These are phyloP conservation scores for Petrolisthes manimaculis DNA, from an alignment of 2,888 invertebrate genomes.

Conservation along the genomic window DNA sequence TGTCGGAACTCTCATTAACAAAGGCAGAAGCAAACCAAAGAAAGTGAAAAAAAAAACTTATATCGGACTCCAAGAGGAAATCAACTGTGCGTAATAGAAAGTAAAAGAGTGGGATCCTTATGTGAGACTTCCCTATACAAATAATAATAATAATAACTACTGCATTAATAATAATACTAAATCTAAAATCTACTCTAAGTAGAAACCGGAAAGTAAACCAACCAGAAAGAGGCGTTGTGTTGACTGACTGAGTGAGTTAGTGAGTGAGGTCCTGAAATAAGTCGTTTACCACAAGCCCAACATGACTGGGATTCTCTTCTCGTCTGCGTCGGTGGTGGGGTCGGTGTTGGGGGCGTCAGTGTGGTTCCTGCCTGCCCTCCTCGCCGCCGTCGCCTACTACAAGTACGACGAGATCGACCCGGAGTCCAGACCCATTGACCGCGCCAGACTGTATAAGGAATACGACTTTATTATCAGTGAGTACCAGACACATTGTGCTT, in stretches of 20 bases:
- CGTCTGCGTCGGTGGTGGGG: slow-evolving; percentile 73
- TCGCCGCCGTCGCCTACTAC: slow-evolving; percentile 88
- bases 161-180: no score
- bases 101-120: no score
- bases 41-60: no score
- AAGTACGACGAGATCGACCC: slow-evolving; percentile 88
- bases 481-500: slow-evolving; percentile 45
- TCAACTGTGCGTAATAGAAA: no score
- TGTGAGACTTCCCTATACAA: no score
- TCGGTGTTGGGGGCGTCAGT: slow-evolving; percentile 81
- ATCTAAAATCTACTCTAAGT: no score
- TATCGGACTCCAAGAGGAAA: no score
- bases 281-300: background rate
- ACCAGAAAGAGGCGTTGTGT: no score
- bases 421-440: slow-evolving; percentile 74
- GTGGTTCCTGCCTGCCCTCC: slow-evolving; percentile 86
- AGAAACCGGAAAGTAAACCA: background rate
- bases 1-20: no score
- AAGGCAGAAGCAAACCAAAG: no score
- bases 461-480: slow-evolving; percentile 77
- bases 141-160: no score
- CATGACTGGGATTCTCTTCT: slow-evolving; percentile 68
- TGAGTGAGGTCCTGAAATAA: background rate
- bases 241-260: no score
- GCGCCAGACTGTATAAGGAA: slow-evolving; percentile 62